Base-by-base conservation (phyloP, 2,113 vertebrate genomes). In the Oryzias javanicus region DNA sequence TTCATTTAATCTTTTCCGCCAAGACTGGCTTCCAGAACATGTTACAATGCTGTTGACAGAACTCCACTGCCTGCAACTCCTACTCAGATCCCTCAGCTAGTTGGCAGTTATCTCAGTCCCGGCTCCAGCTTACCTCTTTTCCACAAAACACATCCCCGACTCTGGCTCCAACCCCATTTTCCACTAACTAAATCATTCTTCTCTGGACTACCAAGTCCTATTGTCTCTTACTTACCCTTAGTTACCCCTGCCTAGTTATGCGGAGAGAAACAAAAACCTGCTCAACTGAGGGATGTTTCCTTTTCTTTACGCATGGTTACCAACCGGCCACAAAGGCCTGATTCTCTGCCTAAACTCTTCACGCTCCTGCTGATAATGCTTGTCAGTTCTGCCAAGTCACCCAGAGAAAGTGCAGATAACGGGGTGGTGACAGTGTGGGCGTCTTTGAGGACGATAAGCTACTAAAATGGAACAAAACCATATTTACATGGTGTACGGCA, bases 401-500 rank as follows among this genome's bases (percentile, higher is more conserved):
- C 20, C 1, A n/a, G 42, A 59, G 15, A 49, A 65, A 44, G 20
- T 14, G 40, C 2, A 25, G 40, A 27, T 49, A 71, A 20, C 61
- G 29, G 42, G 35, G 46, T 2, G 24, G 53, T 20, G 60, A 60
- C 22, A 14, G 16, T n/a, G 52, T 49, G 25, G 22, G 55, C 57
- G 59, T 76, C 53, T 83, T 69, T 78, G 60, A 81, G 41, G 58
- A 59, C 53, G 52, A 83, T 73, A 24, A 45, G 70, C 74, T 74
- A 77, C 60, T 70, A 64, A 76, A 74, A 53, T 74, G 60, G 42
- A 19, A 25, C 2, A 78, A 65, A 72, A 80, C 84, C 72, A 41
- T 14, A 54, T 41, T 7, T 71, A 72, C 66, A 22, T 86, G 87
- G 83, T 87, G 80, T 84, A 82, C 81, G 35, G 10, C 35, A 12